These are phyloP conservation scores for Eudemis profundana DNA, from an alignment of 2,888 invertebrate species.

Conservation along the genomic window DNA sequence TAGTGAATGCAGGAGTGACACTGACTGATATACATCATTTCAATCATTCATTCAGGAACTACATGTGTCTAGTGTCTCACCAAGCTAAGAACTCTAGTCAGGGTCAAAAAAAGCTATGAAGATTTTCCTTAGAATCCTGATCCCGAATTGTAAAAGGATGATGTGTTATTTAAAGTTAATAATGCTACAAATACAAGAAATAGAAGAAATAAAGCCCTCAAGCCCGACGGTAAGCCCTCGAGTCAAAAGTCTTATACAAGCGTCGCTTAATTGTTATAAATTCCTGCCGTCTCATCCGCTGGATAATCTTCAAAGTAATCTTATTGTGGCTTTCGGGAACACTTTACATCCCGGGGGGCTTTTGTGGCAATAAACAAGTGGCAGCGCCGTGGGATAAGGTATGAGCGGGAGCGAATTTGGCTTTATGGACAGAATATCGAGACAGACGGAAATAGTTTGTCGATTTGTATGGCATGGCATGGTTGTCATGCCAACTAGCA, in stretches of 20 bases:
- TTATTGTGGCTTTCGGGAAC: constrained; percentile 42
- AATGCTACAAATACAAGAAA: background rate
- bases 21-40: too few relatives aligned
- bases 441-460: too few relatives aligned
- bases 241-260: constrained; percentile 32
- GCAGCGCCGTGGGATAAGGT: constrained; percentile 37
- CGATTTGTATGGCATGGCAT: too few relatives aligned
- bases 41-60: too few relatives aligned
- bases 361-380: constrained; percentile 53
- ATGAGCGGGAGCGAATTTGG: constrained; percentile 41
- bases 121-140: too few relatives aligned
- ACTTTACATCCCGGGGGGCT: constrained; percentile 45
- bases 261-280: constrained; percentile 42
- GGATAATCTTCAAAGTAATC: constrained; percentile 44
- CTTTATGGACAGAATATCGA: too few relatives aligned
- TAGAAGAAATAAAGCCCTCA: constrained; percentile 20
- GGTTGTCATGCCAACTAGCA: too few relatives aligned
- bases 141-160: too few relatives aligned
- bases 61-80: too few relatives aligned
- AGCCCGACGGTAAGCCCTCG: constrained; percentile 17
- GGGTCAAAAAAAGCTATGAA: too few relatives aligned
- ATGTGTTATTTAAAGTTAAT: background rate
- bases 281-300: constrained; percentile 35
- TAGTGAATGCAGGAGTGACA: too few relatives aligned
- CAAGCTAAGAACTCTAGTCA: too few relatives aligned